Evolutionary conservation across 2,113 vertebrate genomes (phyloP), one percentile per base, ranked within the genome.

Genomic region (Capra hircus): DNA sequence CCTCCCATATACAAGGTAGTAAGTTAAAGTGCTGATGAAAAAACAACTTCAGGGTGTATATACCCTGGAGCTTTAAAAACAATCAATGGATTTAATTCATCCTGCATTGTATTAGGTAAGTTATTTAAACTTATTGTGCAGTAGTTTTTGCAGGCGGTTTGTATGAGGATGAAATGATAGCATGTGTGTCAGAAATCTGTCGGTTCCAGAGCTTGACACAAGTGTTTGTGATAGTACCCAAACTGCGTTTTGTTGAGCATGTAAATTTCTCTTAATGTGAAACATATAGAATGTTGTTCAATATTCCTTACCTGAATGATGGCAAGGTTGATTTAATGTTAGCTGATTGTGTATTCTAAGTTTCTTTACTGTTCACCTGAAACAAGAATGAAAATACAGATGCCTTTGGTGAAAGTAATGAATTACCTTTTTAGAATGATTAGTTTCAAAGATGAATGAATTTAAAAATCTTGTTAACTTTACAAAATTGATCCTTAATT

Each of bases 401-500:
- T 62, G 45, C 40, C 15, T 94, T 55, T 77, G 60, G 33, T 87
- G 53, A 88, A 64, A 84, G 33, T 88, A 83, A 57, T 64, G 64
- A 88, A 40, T 91, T 50, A 83, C 27, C 45, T 59, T 13, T 57
- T 36, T 83, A 28, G 25, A 62, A 77, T 91, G 48, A 64, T 28
- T 30, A 17, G 7, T 91, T 91, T 94, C 13, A 64, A 55, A 88
- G 36, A 45, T 89, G 27, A 94, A 33, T 85, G 27, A 85, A 57
- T 95, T 95, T 95, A 50, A 57, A 93, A 77, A 33, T 90, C 93
- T 92, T 87, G 30, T 48, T 94, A 55, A 82, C 77, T 94, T 91
- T 40, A 30, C 15, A 83, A 30, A 83, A 48, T 82, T 59, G 82
- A 43, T 91, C 28, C 36, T 77, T 88, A 64, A 81, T 80, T 90